Evolutionary conservation across 2,113 vertebrate genomes (phyloP).

Genomic region (Megalops atlanticus): DNA sequence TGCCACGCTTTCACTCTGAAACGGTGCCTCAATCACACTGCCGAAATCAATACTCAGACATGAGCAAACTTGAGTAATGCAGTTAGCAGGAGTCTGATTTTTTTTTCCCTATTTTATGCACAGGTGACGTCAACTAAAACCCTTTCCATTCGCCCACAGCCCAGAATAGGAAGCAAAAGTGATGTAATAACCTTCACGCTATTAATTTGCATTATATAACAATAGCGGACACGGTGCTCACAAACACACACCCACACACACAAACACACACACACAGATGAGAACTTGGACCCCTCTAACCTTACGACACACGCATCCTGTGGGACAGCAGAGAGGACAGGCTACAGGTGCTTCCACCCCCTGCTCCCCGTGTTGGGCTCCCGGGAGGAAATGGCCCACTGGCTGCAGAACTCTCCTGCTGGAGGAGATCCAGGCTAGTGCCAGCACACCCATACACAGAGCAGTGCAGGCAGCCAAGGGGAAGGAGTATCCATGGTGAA

Average conservation of each 20-base stretch:
- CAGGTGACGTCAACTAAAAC: neutral
- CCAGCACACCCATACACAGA: neutral
- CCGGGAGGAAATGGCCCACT: neutral
- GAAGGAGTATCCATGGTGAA: too few species aligned
- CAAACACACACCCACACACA: neutral
- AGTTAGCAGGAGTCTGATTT: neutral
- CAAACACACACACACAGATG: too few species aligned
- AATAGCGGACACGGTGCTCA: neutral
- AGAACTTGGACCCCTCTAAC: neutral
- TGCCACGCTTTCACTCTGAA: neutral
- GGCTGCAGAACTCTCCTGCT: neutral
- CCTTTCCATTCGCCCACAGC: neutral
- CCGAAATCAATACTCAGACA: neutral
- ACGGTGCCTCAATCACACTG: neutral
- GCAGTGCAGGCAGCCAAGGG: neutral
- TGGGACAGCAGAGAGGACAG: neutral
- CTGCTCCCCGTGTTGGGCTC: too few species aligned
- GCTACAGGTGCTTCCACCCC: constrained; percentile 2
- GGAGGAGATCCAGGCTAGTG: neutral
- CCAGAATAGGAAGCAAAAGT: neutral
- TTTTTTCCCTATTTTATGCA: too few species aligned
- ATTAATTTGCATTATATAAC: neutral
- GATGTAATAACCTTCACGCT: neutral
- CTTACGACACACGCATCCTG: neutral
- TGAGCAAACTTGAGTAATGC: neutral